Evolutionary conservation across 92 coral and sea anemone species (phyloP).

Genomic region (Diadumene lineata): DNA sequence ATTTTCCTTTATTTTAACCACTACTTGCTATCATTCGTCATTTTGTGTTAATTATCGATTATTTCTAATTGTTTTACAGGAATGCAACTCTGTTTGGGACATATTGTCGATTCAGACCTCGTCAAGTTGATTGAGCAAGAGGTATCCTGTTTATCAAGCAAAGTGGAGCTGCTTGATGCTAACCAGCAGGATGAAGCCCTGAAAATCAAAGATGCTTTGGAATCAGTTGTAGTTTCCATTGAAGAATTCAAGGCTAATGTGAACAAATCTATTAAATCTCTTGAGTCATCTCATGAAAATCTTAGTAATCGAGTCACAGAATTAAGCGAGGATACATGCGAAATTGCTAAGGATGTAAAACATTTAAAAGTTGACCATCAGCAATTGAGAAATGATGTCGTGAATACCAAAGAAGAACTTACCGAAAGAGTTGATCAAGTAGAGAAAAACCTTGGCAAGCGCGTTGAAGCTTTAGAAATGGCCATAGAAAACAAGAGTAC

Average conservation of each 20-base stretch:
- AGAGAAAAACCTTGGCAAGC: constrained; percentile 36
- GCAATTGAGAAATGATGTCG: neutral
- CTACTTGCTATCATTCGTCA: no score
- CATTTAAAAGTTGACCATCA: neutral
- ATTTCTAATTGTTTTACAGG: no score
- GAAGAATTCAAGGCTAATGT: constrained; percentile 21
- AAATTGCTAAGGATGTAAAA: constrained; percentile 14
- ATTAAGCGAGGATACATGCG: constrained; percentile 8
- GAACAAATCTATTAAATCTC: constrained; percentile 3
- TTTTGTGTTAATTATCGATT: no score
- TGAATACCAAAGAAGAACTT: constrained; percentile 14
- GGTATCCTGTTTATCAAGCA: constrained; percentile 36
- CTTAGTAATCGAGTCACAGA: constrained; percentile 11
- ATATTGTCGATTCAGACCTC: constrained; percentile 74
- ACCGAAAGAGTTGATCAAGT: constrained; percentile 14
- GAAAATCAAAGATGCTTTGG: constrained; percentile 48
- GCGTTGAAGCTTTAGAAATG: constrained; percentile 32
- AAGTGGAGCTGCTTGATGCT: constrained; percentile 21
- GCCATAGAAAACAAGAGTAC: constrained; percentile 4
- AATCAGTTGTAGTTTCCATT: constrained; percentile 45
- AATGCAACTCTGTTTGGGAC: constrained; percentile 70
- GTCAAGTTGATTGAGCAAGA: constrained; percentile 59
- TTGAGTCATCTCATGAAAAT: constrained; percentile 19
- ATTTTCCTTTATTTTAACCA: no score
- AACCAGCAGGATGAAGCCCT: constrained; percentile 53